Evolutionary conservation across 1,140 invertebrate genomes (phyloP).

Genomic region (Saxidomus purpurata): DNA sequence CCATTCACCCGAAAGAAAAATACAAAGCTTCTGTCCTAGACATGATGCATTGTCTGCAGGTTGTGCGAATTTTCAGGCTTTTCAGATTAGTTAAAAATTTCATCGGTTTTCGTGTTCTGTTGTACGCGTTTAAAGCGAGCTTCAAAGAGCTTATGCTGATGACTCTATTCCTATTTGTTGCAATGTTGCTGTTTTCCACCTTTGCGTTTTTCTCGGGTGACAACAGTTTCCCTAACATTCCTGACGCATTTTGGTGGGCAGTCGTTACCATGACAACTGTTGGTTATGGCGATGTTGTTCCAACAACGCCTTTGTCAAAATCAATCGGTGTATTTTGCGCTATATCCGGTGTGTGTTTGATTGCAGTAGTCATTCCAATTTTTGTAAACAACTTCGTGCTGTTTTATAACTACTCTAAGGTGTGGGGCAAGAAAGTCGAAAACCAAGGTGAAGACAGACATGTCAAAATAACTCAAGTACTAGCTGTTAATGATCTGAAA

Average conservation of each 20-base stretch:
- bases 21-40: constrained; percentile 54
- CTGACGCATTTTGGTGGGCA: constrained; percentile 98
- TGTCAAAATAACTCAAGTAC: background rate
- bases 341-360: constrained; percentile 94
- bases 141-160: constrained; percentile 72
- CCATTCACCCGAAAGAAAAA: constrained; percentile 37
- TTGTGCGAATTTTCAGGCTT: constrained; percentile 76
- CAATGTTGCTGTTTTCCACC: constrained; percentile 74
- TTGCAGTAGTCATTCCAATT: constrained; percentile 96
- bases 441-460: background rate
- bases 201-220: constrained; percentile 73
- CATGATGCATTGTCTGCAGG: constrained; percentile 65
- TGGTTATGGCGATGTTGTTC: constrained; percentile 91
- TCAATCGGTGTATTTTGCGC: constrained; percentile 94
- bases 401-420: constrained; percentile 73
- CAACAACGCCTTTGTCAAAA: constrained; percentile 77
- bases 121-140: constrained; percentile 91
- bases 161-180: constrained; percentile 71
- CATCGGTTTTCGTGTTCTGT: constrained; percentile 98
- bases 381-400: constrained; percentile 94
- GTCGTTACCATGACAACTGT: constrained; percentile 99
- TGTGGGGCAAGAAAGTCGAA: constrained; percentile 48
- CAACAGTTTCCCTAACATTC: constrained; percentile 90
- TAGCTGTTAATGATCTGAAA: background rate
- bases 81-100: constrained; percentile 89